These are phyloP conservation scores for Globodera rostochiensis DNA, from an alignment of 1,140 invertebrate species.

Conservation along the genomic window DNA sequence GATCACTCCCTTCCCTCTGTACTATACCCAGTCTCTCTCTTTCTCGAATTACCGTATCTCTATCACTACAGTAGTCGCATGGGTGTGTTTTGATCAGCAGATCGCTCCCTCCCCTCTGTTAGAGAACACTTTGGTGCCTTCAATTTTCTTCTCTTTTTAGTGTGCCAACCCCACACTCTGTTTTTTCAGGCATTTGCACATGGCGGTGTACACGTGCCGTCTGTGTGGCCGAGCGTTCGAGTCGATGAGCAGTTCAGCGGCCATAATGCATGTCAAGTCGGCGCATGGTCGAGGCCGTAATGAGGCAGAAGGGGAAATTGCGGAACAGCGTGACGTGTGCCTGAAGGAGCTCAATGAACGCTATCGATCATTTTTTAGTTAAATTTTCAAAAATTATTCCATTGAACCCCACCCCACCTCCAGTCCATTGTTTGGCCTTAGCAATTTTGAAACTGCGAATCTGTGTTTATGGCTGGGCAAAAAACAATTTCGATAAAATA, in stretches of 20 bases:
- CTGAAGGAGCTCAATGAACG: conserved; percentile 9
- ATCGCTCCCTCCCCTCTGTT: not conserved
- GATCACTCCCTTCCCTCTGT: not conserved
- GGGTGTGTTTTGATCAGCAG: no score
- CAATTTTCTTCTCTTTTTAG: no score
- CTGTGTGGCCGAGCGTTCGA: conserved; percentile 20
- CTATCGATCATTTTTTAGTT: conserved; percentile 2
- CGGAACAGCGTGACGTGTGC: not conserved
- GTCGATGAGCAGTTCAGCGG: conserved; percentile 21
- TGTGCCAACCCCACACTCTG: not conserved
- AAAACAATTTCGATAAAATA: no score
- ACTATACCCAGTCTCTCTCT: no score
- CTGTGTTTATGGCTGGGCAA: no score
- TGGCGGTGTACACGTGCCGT: conserved; percentile 22
- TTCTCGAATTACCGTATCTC: not conserved
- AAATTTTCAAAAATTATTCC: not conserved
- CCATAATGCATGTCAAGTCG: conserved; percentile 17
- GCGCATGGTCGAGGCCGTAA: not conserved
- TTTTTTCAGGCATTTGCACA: conserved; percentile 10
- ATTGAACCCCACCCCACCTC: no score
- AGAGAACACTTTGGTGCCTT: no score
- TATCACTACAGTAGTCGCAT: no score
- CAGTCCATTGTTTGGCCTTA: no score
- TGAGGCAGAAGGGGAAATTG: conserved; percentile 2
- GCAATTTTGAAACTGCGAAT: no score